Evolutionary conservation across 2,113 vertebrate species (phyloP), one percentile per base, ranked within the genome.

Genomic region (Clarias magur): DNA sequence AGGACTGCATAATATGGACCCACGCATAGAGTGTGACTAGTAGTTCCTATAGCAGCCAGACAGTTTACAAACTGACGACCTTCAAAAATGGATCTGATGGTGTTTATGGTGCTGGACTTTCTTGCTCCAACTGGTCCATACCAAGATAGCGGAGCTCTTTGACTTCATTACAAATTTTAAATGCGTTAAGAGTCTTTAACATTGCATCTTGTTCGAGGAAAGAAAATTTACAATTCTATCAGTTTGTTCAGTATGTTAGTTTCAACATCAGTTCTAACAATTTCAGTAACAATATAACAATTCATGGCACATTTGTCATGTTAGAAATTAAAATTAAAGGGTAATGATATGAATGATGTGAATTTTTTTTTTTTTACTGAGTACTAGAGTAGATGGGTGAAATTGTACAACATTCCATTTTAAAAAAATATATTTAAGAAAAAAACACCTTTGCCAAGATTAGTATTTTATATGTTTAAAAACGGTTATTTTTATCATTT

Each of bases 71-170:
- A 78, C 38, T 70, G 72, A 15, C 60, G 86, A 0, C 54, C 81
- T 62, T 85, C 75, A 23, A 89, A 70, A 25, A 84, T n/a, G 53
- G 0, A 56, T 53, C 84, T 65, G n/a, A 88, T 65, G n/a, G 86
- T 87, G 82, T 91, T 89, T 42, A 88, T 73, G 25, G 70, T 78
- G 38, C 88, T 88, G 67, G 79, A 80, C 30, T 60, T 80, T 80
- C 57, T 57, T 34, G 27, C 10, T 80, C 78, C 78, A 59, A 80
- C 30, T 60, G 53, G 80, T 84, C 88, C 88, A 84, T 42, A 3
- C 67, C 9, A 30, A 90, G 80, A n/a, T 88, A 83, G n/a, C 75
- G 79, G 15, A 90, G 72, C 27, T 78, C 34, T 34, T 42, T 9
- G 15, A 86, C 80, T 42, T 86, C 34, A 34, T 54, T 57, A 65